Conservation (phyloP, 2,113 vertebrate genomes). For the Callithrix jacchus region DNA sequence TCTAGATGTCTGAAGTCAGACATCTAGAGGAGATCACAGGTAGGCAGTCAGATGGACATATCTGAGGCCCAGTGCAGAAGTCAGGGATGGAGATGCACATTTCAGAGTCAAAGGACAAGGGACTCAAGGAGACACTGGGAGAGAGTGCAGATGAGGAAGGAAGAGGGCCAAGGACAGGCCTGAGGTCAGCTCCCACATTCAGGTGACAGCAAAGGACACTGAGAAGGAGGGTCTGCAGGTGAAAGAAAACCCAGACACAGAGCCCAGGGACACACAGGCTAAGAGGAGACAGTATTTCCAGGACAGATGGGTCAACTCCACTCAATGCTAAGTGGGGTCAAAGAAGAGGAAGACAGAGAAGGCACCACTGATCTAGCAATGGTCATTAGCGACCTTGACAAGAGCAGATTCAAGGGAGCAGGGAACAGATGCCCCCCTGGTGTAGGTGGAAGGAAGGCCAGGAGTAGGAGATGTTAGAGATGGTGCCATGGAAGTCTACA, state of each 20-base stretch:
- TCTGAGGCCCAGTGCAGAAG: background rate
- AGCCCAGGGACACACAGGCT: too few species aligned
- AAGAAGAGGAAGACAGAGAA: too few species aligned
- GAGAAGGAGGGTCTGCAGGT: background rate
- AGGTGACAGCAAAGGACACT: background rate
- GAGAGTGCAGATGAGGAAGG: background rate
- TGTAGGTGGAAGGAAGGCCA: background rate
- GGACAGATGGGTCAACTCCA: background rate
- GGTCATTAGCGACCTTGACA: background rate
- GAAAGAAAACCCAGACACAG: background rate
- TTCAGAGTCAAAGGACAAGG: background rate
- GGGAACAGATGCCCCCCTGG: background rate
- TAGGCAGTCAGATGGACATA: background rate
- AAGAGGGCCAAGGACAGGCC: background rate
- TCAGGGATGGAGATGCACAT: background rate
- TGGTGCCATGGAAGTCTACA: accelerated
- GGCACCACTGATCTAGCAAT: too few species aligned
- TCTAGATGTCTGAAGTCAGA: too few species aligned
- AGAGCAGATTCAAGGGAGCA: background rate
- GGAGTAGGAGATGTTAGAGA: background rate
- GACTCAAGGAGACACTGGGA: background rate
- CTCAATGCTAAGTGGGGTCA: background rate
- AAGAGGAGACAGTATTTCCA: background rate
- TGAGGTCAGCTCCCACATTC: background rate
- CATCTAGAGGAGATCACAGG: background rate